phyloP scores from a whole-genome alignment of 2,797 vertebrate genomes.

The Prunella strophiata region DNA sequence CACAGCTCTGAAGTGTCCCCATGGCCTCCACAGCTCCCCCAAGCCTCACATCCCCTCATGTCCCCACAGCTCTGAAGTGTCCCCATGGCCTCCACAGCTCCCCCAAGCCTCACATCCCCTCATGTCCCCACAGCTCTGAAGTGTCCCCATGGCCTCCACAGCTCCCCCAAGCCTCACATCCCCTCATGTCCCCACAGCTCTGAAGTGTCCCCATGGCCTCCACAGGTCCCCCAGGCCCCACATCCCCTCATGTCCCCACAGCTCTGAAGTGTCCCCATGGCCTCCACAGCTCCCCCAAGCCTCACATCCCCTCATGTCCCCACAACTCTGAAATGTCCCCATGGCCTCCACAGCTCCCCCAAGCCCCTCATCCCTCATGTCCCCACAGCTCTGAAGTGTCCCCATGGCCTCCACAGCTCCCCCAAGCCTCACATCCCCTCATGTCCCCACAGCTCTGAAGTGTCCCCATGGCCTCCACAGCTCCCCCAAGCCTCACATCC shows the following conservation, averaged over 20 bases:
- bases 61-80: not conserved
- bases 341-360: too few species aligned
- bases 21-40: not conserved
- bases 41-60: rapidly evolving
- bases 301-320: not conserved
- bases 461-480: not conserved
- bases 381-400: not conserved
- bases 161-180: too few species aligned
- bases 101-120: too few species aligned
- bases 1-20: not conserved
- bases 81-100: not conserved
- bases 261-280: not conserved
- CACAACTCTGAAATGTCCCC: not conserved
- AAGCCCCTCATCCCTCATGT: rapidly evolving
- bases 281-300: not conserved
- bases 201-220: too few species aligned
- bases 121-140: not conserved
- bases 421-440: too few species aligned
- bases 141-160: too few species aligned
- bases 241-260: not conserved
- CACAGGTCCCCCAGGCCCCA: not conserved
- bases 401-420: not conserved
- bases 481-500: too few species aligned
- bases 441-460: not conserved
- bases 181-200: not conserved